Conservation (phyloP, 2,888 invertebrate species). For the Germaria angustata region DNA sequence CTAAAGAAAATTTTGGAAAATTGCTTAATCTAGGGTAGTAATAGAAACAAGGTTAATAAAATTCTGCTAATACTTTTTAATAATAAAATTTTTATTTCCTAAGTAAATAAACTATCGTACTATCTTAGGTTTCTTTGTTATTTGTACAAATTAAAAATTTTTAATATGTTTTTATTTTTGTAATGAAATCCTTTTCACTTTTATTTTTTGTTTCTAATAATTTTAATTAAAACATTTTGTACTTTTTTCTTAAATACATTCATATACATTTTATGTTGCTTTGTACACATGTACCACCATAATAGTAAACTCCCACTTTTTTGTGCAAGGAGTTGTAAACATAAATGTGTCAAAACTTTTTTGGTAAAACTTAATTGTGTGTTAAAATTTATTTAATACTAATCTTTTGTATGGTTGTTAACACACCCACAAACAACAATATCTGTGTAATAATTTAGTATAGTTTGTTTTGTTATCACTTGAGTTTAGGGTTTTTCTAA, state of each 20-base stretch:
- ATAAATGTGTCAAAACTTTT: conserved; percentile 63
- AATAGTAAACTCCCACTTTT: conserved; percentile 34
- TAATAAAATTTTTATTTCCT: too few species aligned
- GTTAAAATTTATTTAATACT: conserved; percentile 62
- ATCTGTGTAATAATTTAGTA: conserved; percentile 5
- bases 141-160: too few species aligned
- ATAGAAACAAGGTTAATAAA: too few species aligned
- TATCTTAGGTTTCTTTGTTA: too few species aligned
- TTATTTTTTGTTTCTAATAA: conserved; percentile 31
- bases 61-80: too few species aligned
- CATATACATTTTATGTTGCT: background rate
- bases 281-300: background rate
- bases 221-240: conserved; percentile 53
- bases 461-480: background rate
- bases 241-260: conserved; percentile 10
- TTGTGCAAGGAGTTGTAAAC: background rate
- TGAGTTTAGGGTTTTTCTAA: background rate
- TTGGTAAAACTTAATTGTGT: conserved; percentile 52
- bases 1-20: background rate
- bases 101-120: too few species aligned
- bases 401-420: conserved; percentile 50
- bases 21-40: background rate
- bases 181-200: conserved; percentile 7
- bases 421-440: conserved; percentile 44
- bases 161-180: background rate